Conservation (phyloP, 2,888 invertebrate species). For the Ferdinandea cuprea region DNA sequence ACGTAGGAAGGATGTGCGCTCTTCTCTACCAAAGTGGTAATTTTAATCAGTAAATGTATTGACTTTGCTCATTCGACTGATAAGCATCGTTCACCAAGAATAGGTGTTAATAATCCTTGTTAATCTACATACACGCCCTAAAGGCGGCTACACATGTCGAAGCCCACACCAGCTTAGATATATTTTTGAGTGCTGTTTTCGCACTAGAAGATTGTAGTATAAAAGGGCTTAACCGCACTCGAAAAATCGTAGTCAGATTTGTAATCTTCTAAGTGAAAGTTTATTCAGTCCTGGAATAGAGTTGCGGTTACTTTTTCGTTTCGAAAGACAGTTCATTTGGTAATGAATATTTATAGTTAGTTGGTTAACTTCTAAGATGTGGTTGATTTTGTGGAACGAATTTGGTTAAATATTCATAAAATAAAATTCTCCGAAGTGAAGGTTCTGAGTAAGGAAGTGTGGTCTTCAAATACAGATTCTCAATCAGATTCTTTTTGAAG, state of each 20-base stretch:
- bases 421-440: too few relatives aligned
- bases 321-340: slow-evolving; percentile 13
- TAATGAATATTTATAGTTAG: neutral
- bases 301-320: slow-evolving; percentile 19
- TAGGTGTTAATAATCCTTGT: slow-evolving; percentile 81
- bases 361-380: too few relatives aligned
- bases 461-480: too few relatives aligned
- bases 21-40: slow-evolving; percentile 77
- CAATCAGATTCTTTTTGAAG: too few relatives aligned
- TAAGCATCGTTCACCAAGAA: slow-evolving; percentile 78
- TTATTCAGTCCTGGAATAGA: neutral
- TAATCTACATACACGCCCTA: slow-evolving; percentile 79
- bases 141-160: slow-evolving; percentile 42
- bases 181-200: neutral
- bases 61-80: slow-evolving; percentile 79
- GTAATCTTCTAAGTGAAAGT: slow-evolving; percentile 46
- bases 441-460: too few relatives aligned
- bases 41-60: slow-evolving; percentile 83
- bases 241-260: slow-evolving; percentile 50
- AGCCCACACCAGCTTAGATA: slow-evolving; percentile 8
- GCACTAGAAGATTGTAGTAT: slow-evolving; percentile 41
- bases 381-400: too few relatives aligned
- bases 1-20: slow-evolving; percentile 7
- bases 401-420: too few relatives aligned
- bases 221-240: slow-evolving; percentile 44